phyloP scores from a whole-genome alignment of 2,888 invertebrate genomes.

The Melanargia galathea region DNA sequence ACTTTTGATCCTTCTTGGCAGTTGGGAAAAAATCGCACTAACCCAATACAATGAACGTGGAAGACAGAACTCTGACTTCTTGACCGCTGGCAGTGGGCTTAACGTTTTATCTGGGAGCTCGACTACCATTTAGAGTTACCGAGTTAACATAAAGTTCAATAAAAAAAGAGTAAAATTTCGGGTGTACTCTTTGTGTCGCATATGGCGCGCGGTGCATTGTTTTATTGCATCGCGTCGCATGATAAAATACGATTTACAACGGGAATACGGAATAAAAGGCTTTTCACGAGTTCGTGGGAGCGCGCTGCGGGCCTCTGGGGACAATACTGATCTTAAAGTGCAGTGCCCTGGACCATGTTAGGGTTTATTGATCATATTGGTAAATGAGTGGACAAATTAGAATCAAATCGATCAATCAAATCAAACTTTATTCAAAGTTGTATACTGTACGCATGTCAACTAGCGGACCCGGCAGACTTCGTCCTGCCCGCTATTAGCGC shows the following conservation, averaged over 20 bases:
- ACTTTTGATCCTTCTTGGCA: no score
- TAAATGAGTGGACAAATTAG: no score
- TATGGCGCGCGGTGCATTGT: conserved; percentile 21
- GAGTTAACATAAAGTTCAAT: background rate
- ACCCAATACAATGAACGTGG: no score
- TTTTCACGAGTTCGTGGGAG: conserved; percentile 6
- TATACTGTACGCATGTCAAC: no score
- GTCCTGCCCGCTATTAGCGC: no score
- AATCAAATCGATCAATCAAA: no score
- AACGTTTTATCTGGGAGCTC: background rate
- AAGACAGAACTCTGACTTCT: no score
- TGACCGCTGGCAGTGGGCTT: background rate
- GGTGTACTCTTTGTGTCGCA: conserved; percentile 8
- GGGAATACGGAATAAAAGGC: conserved; percentile 21
- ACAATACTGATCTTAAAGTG: conserved; percentile 4
- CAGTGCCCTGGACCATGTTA: no score
- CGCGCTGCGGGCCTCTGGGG: background rate
- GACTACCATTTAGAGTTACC: conserved; percentile 10
- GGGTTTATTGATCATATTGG: no score
- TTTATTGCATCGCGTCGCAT: conserved; percentile 7
- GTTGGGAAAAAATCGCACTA: no score
- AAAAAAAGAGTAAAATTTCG: conserved; percentile 13
- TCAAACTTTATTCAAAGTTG: no score
- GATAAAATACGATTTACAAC: conserved; percentile 13
- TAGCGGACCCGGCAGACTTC: no score